Evolutionary conservation across 2,888 invertebrate genomes (phyloP).

Genomic region (Sphinx pinastri): DNA sequence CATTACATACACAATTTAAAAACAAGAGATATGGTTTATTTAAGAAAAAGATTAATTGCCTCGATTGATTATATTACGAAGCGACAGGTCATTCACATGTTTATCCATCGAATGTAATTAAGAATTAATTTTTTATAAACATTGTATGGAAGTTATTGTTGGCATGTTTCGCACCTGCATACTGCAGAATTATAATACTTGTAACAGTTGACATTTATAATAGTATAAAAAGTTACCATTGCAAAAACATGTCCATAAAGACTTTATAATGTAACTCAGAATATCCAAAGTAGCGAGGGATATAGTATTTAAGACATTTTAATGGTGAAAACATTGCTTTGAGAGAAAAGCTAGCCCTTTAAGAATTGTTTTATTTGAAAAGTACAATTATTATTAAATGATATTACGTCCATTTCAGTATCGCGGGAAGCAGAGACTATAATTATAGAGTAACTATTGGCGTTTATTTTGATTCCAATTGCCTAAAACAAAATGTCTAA

Average conservation of each 20-base stretch:
- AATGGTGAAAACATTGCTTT: too few species aligned
- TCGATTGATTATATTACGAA: slow-evolving; percentile 3
- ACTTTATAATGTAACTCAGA: not conserved
- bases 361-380: too few species aligned
- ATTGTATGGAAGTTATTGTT: slow-evolving; percentile 31
- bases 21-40: not conserved
- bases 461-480: too few species aligned
- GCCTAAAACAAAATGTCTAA: too few species aligned
- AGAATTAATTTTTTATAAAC: slow-evolving; percentile 28
- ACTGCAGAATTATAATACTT: not conserved
- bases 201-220: not conserved
- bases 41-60: not conserved
- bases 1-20: not conserved
- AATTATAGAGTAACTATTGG: too few species aligned
- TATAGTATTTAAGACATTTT: too few species aligned
- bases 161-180: slow-evolving; percentile 34
- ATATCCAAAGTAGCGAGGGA: too few species aligned
- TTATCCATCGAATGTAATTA: slow-evolving; percentile 11
- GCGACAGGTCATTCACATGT: slow-evolving; percentile 13
- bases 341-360: too few species aligned
- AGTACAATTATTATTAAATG: too few species aligned
- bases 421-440: too few species aligned
- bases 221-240: not conserved
- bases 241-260: not conserved
- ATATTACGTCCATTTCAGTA: too few species aligned